These are phyloP conservation scores for Centrocercus urophasianus DNA, from an alignment of 2,113 vertebrate genomes.

Conservation along the genomic window DNA sequence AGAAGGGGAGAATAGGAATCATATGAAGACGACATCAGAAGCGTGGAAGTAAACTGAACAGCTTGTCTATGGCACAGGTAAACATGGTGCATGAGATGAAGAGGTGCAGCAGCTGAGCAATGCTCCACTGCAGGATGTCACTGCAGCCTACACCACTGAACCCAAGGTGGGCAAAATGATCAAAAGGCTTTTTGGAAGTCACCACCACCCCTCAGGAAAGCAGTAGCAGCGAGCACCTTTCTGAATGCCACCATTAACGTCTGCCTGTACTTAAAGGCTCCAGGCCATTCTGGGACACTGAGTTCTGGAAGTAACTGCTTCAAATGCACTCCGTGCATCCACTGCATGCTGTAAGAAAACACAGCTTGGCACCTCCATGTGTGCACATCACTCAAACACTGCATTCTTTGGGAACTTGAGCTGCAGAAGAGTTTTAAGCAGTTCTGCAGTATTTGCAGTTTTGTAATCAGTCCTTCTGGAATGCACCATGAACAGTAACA, in stretches of 20 bases:
- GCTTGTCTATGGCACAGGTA: neutral
- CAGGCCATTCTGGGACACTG: fast-evolving
- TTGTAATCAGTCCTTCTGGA: neutral
- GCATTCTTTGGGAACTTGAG: neutral
- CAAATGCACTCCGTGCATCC: fast-evolving
- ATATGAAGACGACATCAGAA: conserved; percentile 74
- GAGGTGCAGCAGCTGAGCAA: neutral
- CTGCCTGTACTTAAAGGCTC: neutral
- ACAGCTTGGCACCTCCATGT: neutral
- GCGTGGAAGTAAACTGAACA: conserved; percentile 57
- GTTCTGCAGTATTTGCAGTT: neutral
- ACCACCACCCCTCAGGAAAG: neutral
- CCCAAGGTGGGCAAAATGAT: neutral
- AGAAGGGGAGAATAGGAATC: conserved; percentile 83
- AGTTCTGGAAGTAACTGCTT: neutral
- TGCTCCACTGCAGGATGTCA: neutral
- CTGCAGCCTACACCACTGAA: neutral
- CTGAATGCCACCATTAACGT: fast-evolving
- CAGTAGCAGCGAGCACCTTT: neutral
- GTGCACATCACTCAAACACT: neutral
- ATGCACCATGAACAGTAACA: neutral
- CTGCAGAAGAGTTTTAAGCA: fast-evolving
- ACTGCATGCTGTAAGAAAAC: fast-evolving
- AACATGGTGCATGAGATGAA: neutral
- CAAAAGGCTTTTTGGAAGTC: neutral